A percentile compares a stretch with the other conserved stretches of the same genome.
Conservation (phyloP, 2,797 vertebrate genomes). For the Eospalax fontanierii region DNA sequence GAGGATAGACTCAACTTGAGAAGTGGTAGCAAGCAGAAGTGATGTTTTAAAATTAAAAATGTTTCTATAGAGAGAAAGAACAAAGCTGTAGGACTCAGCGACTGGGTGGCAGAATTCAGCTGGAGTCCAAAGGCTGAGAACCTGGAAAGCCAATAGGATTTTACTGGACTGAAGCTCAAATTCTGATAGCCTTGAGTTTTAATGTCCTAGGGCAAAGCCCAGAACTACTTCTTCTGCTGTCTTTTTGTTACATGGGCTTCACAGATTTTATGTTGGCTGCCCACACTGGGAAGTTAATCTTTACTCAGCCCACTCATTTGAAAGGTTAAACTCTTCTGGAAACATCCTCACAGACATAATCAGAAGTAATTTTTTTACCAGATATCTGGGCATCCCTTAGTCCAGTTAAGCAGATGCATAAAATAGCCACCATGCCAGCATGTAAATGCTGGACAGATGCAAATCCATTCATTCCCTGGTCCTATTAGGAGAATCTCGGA, state of each 20-base stretch:
- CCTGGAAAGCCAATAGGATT: neutral
- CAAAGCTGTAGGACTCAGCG: neutral
- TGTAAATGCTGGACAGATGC: neutral
- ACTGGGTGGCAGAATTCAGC: neutral
- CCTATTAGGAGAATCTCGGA: neutral
- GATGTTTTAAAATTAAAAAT: slow-evolving; percentile 40
- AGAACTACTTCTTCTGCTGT: neutral
- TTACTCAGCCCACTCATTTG: neutral
- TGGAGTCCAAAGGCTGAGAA: neutral
- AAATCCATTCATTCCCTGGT: neutral
- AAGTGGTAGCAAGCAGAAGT: slow-evolving; percentile 65
- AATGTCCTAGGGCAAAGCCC: neutral
- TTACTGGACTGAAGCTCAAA: neutral
- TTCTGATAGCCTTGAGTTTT: neutral
- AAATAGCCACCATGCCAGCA: neutral
- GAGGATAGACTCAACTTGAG: slow-evolving; percentile 59
- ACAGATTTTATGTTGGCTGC: too few species aligned
- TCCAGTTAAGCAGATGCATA: neutral
- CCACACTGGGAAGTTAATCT: neutral
- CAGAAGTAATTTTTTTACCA: neutral
- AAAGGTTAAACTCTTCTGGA: neutral
- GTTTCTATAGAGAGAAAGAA: neutral
- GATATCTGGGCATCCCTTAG: neutral
- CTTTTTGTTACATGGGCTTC: neutral
- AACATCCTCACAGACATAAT: neutral